These are phyloP conservation scores for Athalia circularis DNA, from an alignment of 2,888 invertebrate species.

Conservation along the genomic window DNA sequence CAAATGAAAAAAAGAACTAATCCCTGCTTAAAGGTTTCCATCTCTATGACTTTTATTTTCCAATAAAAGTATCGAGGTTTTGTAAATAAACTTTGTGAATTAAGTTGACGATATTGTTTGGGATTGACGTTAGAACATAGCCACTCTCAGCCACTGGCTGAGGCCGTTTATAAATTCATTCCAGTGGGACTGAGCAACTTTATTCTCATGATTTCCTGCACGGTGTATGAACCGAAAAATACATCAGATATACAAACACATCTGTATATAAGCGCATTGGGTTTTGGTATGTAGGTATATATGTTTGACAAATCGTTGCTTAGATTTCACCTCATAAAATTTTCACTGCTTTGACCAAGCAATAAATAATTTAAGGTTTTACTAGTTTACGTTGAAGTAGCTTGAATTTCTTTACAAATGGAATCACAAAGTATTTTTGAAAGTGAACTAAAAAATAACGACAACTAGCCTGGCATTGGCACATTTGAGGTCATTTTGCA, in stretches of 20 bases:
- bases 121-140: neutral
- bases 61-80: neutral
- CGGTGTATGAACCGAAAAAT: neutral
- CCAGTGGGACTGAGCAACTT: neutral
- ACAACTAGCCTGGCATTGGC: slow-evolving; percentile 36
- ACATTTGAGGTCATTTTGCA: slow-evolving; percentile 41
- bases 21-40: neutral
- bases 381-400: neutral
- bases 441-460: slow-evolving; percentile 7
- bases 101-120: neutral
- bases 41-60: slow-evolving; percentile 11
- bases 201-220: slow-evolving; percentile 1
- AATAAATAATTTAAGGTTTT: slow-evolving; percentile 16
- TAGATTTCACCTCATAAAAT: slow-evolving; percentile 15
- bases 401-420: slow-evolving; percentile 14
- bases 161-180: slow-evolving; percentile 7
- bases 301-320: slow-evolving; percentile 35
- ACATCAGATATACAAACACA: slow-evolving; percentile 34
- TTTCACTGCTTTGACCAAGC: neutral
- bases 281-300: neutral
- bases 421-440: slow-evolving; percentile 32
- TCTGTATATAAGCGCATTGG: slow-evolving; percentile 4
- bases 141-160: neutral
- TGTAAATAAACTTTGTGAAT: slow-evolving; percentile 1
- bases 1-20: slow-evolving; percentile 10